Percentiles rank a stretch among this genome's conserved stretches.
Evolutionary conservation across 2,113 vertebrate species (phyloP).

Genomic region (Hippocampus guttulatus): DNA sequence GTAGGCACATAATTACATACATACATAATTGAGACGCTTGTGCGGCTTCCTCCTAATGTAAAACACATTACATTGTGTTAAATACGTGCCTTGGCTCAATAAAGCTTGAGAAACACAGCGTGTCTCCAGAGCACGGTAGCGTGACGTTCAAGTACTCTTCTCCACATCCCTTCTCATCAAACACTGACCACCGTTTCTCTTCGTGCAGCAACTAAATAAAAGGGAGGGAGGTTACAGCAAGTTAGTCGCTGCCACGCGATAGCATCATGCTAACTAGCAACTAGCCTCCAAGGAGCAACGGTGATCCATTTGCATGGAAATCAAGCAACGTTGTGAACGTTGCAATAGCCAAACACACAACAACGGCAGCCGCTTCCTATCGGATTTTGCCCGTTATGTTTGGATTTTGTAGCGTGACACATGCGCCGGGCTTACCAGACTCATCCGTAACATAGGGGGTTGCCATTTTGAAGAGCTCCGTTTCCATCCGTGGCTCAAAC

Average conservation of each 20-base stretch:
- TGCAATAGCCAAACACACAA: neutral
- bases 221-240: neutral
- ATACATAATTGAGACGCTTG: too few species aligned
- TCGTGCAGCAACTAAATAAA: too few species aligned
- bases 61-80: too few species aligned
- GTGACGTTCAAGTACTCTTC: too few species aligned
- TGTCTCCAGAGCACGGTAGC: too few species aligned
- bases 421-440: slow-evolving; percentile 79
- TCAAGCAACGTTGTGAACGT: neutral
- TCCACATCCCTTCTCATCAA: too few species aligned
- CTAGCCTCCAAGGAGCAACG: neutral
- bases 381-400: neutral
- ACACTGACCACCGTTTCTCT: too few species aligned
- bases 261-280: slow-evolving; percentile 31
- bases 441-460: slow-evolving; percentile 94
- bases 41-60: too few species aligned
- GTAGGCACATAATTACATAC: too few species aligned
- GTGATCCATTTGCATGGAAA: neutral
- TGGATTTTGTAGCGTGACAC: slow-evolving; percentile 15
- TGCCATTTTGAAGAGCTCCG: slow-evolving; percentile 81
- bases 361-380: neutral
- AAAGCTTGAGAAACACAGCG: too few species aligned
- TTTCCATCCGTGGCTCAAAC: slow-evolving; percentile 51
- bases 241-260: neutral
- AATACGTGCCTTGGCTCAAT: too few species aligned